Conservation (phyloP, 1,140 invertebrate species). For the Tyrophagus putrescentiae region DNA sequence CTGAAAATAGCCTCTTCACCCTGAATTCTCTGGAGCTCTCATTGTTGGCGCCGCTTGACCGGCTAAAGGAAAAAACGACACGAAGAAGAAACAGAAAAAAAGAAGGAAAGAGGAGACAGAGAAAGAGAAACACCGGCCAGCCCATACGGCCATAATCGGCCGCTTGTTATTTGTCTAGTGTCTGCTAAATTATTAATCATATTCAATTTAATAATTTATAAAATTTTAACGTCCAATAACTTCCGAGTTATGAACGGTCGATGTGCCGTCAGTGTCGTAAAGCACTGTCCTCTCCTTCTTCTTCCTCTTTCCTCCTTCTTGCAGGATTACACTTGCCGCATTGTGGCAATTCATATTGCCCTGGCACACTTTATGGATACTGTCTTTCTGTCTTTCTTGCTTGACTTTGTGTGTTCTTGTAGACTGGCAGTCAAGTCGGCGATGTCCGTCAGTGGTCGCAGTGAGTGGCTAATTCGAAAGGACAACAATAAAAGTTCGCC, state of each 20-base stretch:
- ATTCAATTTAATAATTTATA: too few relatives aligned
- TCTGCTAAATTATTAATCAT: slow-evolving; percentile 4
- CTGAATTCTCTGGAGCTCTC: too few relatives aligned
- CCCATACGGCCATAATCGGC: background rate
- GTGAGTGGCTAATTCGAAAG: slow-evolving; percentile 4
- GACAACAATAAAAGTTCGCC: slow-evolving; percentile 13
- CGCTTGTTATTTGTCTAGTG: slow-evolving; percentile 11
- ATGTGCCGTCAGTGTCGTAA: background rate
- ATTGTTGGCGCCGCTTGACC: background rate
- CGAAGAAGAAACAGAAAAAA: too few relatives aligned
- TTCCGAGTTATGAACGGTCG: slow-evolving; percentile 9
- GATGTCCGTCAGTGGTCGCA: background rate
- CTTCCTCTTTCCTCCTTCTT: background rate
- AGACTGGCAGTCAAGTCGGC: background rate
- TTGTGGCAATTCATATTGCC: background rate
- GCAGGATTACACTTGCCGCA: too few relatives aligned
- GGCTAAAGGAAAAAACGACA: too few relatives aligned
- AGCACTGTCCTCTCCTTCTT: background rate
- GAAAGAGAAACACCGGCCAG: background rate
- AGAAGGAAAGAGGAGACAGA: too few relatives aligned
- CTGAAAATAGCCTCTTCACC: too few relatives aligned
- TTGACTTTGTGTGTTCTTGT: too few relatives aligned
- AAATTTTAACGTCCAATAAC: slow-evolving; percentile 15
- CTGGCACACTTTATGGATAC: slow-evolving; percentile 2
- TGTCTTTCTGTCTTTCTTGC: background rate